Conservation (phyloP, 2,888 invertebrate genomes). For the Lamellibrachia satsuma region DNA sequence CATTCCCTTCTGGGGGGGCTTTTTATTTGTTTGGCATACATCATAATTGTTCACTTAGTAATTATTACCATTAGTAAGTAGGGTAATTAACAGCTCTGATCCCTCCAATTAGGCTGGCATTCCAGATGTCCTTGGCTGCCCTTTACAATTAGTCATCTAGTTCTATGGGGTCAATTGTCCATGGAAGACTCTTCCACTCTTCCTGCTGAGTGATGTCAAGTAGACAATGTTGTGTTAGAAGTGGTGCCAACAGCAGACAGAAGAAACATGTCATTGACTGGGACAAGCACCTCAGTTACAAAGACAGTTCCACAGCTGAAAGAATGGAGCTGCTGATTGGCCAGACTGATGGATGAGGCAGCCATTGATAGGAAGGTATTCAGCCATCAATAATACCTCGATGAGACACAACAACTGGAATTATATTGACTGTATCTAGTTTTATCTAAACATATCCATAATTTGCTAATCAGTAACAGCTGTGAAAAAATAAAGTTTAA, state of each 20-base stretch:
- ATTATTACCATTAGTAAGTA: no score
- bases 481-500: no score
- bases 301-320: not conserved
- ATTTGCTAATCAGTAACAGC: no score
- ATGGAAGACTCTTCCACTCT: not conserved
- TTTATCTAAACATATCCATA: not conserved
- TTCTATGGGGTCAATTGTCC: not conserved
- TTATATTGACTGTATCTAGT: not conserved
- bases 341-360: not conserved
- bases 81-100: not conserved
- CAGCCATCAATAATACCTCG: not conserved
- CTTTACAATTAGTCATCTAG: not conserved
- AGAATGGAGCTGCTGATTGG: not conserved
- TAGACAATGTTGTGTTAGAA: not conserved
- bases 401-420: not conserved
- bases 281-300: not conserved
- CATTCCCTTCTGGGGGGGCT: no score
- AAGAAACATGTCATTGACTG: constrained; percentile 6
- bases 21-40: no score
- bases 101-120: not conserved
- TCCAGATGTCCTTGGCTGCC: not conserved
- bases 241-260: not conserved
- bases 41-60: not conserved
- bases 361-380: not conserved
- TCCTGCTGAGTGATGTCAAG: not conserved